phyloP scores from a whole-genome alignment of 1,140 invertebrate species.

The Drosophila saltans region DNA sequence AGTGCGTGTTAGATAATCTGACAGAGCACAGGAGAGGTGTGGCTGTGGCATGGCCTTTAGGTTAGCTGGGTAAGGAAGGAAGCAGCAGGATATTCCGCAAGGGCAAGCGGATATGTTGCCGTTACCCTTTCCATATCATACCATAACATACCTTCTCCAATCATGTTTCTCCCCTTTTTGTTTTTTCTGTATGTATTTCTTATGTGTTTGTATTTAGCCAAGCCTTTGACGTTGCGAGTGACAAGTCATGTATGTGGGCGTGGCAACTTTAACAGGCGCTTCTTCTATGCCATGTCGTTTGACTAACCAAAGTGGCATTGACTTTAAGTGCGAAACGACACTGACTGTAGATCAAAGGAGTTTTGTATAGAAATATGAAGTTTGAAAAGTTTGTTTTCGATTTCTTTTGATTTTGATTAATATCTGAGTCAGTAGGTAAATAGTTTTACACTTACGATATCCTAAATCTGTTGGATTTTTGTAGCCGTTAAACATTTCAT shows the following conservation, averaged over 20 bases:
- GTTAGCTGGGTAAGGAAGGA: conserved; percentile 20
- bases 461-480: too few relatives aligned
- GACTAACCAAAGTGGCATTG: conserved; percentile 47
- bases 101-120: conserved; percentile 75
- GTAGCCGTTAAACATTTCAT: too few relatives aligned
- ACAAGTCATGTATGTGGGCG: conserved; percentile 52
- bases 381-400: too few relatives aligned
- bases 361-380: too few relatives aligned
- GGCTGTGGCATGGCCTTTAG: background rate
- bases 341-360: background rate
- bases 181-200: background rate
- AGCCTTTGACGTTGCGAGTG: conserved; percentile 60
- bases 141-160: too few relatives aligned
- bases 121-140: conserved; percentile 17
- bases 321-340: background rate
- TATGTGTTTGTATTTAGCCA: conserved; percentile 44
- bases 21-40: conserved; percentile 37
- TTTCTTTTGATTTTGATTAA: too few relatives aligned
- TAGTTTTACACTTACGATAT: too few relatives aligned
- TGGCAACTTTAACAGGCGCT: conserved; percentile 36
- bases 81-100: conserved; percentile 71
- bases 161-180: background rate
- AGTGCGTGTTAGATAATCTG: conserved; percentile 78
- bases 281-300: conserved; percentile 35
- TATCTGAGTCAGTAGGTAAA: too few relatives aligned